Evolutionary conservation across 2,113 vertebrate genomes (phyloP).

Genomic region (Procavia capensis): DNA sequence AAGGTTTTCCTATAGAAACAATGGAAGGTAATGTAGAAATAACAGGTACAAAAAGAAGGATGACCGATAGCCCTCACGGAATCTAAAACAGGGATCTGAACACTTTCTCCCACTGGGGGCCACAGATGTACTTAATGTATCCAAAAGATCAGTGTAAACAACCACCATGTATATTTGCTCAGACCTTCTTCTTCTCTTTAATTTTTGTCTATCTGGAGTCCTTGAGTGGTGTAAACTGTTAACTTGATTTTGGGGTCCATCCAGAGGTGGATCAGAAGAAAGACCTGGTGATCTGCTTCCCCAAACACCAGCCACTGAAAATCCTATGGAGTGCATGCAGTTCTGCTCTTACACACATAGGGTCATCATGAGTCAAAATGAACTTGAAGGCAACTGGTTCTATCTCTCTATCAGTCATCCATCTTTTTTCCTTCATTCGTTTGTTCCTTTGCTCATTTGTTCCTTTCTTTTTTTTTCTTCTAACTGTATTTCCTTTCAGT

Average conservation of each 20-base stretch:
- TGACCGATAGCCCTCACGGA: background rate
- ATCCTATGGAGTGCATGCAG: too few relatives aligned
- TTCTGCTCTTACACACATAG: too few relatives aligned
- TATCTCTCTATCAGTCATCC: background rate
- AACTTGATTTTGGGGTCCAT: too few relatives aligned
- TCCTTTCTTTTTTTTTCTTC: too few relatives aligned
- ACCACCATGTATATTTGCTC: background rate
- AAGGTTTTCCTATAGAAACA: slow-evolving; percentile 6
- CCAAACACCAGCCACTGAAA: too few relatives aligned
- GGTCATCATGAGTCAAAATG: too few relatives aligned
- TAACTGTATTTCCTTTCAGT: background rate
- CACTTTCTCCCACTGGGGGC: background rate
- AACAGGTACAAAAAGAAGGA: background rate
- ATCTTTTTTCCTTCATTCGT: too few relatives aligned
- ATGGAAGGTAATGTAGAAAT: background rate
- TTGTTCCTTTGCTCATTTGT: too few relatives aligned
- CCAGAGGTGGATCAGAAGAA: too few relatives aligned
- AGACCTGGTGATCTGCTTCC: too few relatives aligned
- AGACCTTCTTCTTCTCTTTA: background rate
- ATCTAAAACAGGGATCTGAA: background rate
- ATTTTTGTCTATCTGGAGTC: too few relatives aligned
- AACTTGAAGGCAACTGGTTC: background rate
- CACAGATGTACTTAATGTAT: background rate
- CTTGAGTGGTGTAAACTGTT: too few relatives aligned
- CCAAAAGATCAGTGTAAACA: background rate